Evolutionary conservation across 2,888 invertebrate species (phyloP), one percentile per base, ranked within the genome.

Genomic region (Teleogryllus oceanicus): DNA sequence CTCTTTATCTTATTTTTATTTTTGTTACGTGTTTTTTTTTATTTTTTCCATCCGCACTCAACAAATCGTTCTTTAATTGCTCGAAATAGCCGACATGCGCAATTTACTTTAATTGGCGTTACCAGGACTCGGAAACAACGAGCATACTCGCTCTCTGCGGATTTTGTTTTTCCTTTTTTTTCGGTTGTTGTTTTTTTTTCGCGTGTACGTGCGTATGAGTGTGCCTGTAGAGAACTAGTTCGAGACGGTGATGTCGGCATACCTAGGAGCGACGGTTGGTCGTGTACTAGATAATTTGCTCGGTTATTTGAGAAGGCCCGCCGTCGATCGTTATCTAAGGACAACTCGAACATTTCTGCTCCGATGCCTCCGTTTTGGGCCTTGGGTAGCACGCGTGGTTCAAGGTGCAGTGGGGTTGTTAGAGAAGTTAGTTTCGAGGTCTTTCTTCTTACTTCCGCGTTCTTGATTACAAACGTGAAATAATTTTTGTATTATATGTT

Each of bases 31-130:
- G 16, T 62, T n/a, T 62, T n/a, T 4, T n/a, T 62, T n/a, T 62
- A 10, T 11, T 37, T 37, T 37, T n/a, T 62, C 62, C 62, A 13
- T 62, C 62, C 62, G 4, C n/a, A 62, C n/a, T 62, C 62, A 13
- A 62, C 62, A 62, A 62, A 62, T 62, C n/a, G 62, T 62, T 62
- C 62, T 62, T 62, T 62, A 62, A 62, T 62, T 62, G 62, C 62
- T 62, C 16, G 62, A 62, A 62, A 62, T n/a, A 62, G 62, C 62
- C 62, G 62, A 62, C 62, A 62, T 62, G 62, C 62, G 62, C 62
- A 62, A 62, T 62, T 62, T 18, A 18, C 62, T 62, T 62, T 18
- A 62, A 18, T 62, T 62, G 62, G 16, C 62, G 62, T 62, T 62
- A 12, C 62, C n/a, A 13, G 16, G n/a, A 16, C 62, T 62, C 13